These are phyloP conservation scores for Ictalurus punctatus DNA, from an alignment of 2,113 vertebrate species.

Conservation along the genomic window DNA sequence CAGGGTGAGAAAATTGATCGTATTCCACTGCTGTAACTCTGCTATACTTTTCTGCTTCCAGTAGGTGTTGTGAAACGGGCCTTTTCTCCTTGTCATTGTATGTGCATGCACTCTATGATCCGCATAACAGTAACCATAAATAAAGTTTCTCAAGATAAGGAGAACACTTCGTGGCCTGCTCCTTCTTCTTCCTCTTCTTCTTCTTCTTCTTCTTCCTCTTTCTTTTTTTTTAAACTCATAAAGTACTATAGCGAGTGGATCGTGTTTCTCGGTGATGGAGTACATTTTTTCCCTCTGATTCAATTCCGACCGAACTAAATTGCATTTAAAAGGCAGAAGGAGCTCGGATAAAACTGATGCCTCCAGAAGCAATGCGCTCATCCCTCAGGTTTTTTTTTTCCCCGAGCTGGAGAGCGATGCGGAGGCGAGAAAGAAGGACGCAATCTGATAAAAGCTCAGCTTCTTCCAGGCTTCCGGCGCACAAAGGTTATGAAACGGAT, in stretches of 20 bases:
- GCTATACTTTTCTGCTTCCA: conserved; percentile 93
- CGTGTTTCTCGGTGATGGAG: conserved; percentile 50
- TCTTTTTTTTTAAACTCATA: conserved; percentile 17
- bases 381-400: conserved; percentile 38
- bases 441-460: conserved; percentile 48
- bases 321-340: conserved; percentile 53
- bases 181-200: conserved; percentile 29
- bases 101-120: conserved; percentile 94
- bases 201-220: conserved; percentile 16
- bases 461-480: conserved; percentile 43
- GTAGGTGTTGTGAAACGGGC: conserved; percentile 91
- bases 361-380: conserved; percentile 43
- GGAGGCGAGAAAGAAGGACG: conserved; percentile 38
- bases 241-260: conserved; percentile 40
- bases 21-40: conserved; percentile 85
- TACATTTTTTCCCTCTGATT: conserved; percentile 46
- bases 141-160: conserved; percentile 91
- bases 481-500: conserved; percentile 52
- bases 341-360: conserved; percentile 53
- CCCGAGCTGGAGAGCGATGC: conserved; percentile 12
- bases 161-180: conserved; percentile 72
- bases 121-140: conserved; percentile 96
- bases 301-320: conserved; percentile 52
- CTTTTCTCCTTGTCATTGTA: conserved; percentile 91
- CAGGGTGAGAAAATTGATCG: conserved; percentile 73